phyloP scores from a whole-genome alignment of 2,888 invertebrate genomes.

The Linyphia triangularis region DNA sequence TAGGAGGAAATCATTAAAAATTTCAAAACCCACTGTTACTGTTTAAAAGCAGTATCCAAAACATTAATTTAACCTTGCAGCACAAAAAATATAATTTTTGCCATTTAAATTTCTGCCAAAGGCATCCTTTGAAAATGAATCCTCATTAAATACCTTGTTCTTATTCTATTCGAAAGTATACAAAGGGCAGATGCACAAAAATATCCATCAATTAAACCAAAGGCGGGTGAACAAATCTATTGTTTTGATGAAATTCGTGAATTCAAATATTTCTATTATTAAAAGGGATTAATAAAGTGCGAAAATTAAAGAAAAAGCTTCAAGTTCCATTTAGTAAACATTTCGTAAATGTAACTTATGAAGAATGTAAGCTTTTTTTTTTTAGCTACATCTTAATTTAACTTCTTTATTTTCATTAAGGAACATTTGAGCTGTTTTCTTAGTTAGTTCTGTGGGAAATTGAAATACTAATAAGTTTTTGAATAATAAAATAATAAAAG shows the following conservation, averaged over 20 bases:
- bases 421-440: too few species aligned
- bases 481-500: too few species aligned
- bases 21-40: background rate
- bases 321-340: background rate
- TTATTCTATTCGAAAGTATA: background rate
- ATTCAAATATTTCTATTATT: slow-evolving; percentile 1
- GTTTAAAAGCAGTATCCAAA: background rate
- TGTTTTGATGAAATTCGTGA: slow-evolving; percentile 20
- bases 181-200: background rate
- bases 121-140: background rate
- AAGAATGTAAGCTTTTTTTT: background rate
- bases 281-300: background rate
- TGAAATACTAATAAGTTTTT: too few species aligned
- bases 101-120: background rate
- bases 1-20: background rate
- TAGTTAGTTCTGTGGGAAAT: too few species aligned
- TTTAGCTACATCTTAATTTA: too few species aligned
- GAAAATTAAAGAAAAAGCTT: background rate
- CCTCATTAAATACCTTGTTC: background rate
- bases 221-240: slow-evolving; percentile 13
- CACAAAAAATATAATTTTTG: background rate
- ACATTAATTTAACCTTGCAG: background rate
- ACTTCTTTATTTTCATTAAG: too few species aligned
- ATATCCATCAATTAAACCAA: slow-evolving; percentile 5
- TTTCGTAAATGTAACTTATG: background rate